Percentiles rank a stretch among this genome's conserved stretches.
These are phyloP conservation scores for Musca domestica DNA, from an alignment of 1,140 invertebrate genomes.

Conservation along the genomic window DNA sequence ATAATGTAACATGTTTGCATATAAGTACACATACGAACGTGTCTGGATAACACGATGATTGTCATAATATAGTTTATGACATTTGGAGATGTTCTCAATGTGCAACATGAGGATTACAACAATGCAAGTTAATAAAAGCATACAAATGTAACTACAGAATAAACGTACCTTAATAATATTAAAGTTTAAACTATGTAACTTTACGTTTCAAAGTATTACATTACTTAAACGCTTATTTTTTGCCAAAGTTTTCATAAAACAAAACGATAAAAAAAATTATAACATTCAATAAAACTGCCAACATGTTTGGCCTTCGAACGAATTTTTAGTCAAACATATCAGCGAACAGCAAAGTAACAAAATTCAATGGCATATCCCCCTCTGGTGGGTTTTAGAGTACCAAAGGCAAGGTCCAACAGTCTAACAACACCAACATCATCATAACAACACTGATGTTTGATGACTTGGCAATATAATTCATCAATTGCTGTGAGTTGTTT, in stretches of 20 bases:
- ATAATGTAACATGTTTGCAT: background rate
- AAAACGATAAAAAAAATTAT: background rate
- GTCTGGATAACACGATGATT: no score
- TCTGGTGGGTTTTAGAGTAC: slow-evolving; percentile 42
- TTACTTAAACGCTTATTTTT: background rate
- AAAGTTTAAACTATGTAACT: background rate
- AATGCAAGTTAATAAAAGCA: no score
- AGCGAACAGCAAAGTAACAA: background rate
- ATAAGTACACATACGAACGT: no score
- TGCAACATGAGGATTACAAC: background rate
- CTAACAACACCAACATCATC: slow-evolving; percentile 26
- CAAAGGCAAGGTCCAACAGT: slow-evolving; percentile 38
- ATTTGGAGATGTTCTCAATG: background rate
- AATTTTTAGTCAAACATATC: slow-evolving; percentile 36
- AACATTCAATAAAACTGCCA: slow-evolving; percentile 31
- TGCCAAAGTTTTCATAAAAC: background rate
- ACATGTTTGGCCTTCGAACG: slow-evolving; percentile 52
- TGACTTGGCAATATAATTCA: slow-evolving; percentile 51
- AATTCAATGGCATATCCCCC: slow-evolving; percentile 53
- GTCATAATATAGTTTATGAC: no score
- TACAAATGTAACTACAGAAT: no score
- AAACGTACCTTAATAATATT: no score
- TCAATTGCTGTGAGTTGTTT: slow-evolving; percentile 24
- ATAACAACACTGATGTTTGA: slow-evolving; percentile 34
- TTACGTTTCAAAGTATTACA: background rate